Base-by-base conservation (phyloP, 1,140 invertebrate genomes). In the Lepidurus apus region DNA sequence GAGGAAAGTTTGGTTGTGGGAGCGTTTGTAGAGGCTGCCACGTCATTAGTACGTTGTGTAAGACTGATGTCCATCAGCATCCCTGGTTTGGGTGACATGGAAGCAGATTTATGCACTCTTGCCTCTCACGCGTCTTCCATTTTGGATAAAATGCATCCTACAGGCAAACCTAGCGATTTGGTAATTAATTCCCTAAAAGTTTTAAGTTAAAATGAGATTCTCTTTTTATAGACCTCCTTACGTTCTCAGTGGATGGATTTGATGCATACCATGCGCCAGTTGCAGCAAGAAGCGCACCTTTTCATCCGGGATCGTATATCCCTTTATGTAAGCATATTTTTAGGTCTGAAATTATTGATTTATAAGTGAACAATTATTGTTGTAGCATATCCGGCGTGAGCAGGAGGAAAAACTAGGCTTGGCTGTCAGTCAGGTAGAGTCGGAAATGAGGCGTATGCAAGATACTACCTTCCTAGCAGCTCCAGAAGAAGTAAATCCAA, bases 71-170 rank as follows among this genome's bases (percentile, higher is more conserved):
- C 90, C 43, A 88, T 90, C 78, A 89, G 88, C 6, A 88, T 92
- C 83, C 90, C 89, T 76, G 86, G 86, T 34, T 83, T 92, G 17
- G 89, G 91, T 82, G 79, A 87, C 24, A 65, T 65, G 53, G 53
- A 79, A n/a, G 73, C 47, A 13, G 90, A 92, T 83, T 86, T 95
- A 42, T 92, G 93, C 84, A 88, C 91, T 74, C 86, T 93, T 74
- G 93, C 93, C 7, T 88, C 89, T 43, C 89, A 91, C 75, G 91
- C 92, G 5, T 89, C 91, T 10, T 87, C 89, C 11, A 90, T 89
- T 77, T 86, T 96, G 13, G 94, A 96, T 83, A 91, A 91, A 75
- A 88, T 96, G 83, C 94, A 93, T 88, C 93, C 90, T 1, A 90
- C 91, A 77, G 93, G 93, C 34, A 92, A 91, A 85, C 87, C 95